Conservation (phyloP, 2,113 vertebrate genomes). For the Rhabdomys dilectus region DNA sequence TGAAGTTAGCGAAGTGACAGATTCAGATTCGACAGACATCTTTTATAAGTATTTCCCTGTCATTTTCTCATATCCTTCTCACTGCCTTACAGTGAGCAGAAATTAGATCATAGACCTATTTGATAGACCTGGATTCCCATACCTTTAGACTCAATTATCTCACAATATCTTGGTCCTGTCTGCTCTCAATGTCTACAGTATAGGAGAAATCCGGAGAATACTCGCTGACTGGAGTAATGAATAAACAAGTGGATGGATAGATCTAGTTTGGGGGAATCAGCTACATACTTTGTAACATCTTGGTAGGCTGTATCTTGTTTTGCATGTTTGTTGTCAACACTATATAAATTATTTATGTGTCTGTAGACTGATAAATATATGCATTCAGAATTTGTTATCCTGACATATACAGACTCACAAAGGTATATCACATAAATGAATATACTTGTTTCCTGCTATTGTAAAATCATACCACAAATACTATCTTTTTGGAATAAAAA, state of each 20-base stretch:
- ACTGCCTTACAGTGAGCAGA: not conserved
- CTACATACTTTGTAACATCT: not conserved
- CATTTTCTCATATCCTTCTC: not conserved
- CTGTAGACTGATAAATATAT: not conserved
- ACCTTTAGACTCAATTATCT: not conserved
- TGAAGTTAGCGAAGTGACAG: not conserved
- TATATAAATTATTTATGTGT: not conserved
- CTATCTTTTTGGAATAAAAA: conserved; percentile 88
- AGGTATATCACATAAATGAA: conserved; percentile 5
- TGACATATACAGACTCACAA: conserved; percentile 4
- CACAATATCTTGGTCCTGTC: not conserved
- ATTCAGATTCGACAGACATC: not conserved
- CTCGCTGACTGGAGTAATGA: not conserved
- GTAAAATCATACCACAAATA: not conserved
- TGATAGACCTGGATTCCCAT: not conserved
- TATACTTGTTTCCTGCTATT: conserved; percentile 36
- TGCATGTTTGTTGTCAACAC: not conserved
- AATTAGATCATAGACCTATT: not conserved
- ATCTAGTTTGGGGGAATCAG: not conserved
- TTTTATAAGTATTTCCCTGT: not conserved
- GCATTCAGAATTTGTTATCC: conserved; percentile 24
- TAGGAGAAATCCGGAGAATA: not conserved
- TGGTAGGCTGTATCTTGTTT: conserved; percentile 10
- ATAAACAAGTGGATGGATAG: not conserved
- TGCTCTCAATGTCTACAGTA: not conserved